Percentiles rank a stretch among this genome's conserved stretches.
phyloP scores from a whole-genome alignment of 2,113 vertebrate genomes.

The Amphiprion ocellaris region DNA sequence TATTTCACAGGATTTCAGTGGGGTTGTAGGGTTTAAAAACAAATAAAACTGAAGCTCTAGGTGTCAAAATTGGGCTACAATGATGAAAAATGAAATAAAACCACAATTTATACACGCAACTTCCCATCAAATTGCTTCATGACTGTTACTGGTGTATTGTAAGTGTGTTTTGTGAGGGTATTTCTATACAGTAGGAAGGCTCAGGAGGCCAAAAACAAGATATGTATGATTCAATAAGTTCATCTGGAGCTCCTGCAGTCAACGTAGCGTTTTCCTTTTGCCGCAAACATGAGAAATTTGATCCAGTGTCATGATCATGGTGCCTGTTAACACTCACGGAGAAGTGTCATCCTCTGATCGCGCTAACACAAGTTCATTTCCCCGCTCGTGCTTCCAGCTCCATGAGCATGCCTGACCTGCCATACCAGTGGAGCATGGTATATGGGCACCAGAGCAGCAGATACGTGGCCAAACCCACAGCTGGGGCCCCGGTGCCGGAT shows the following conservation, averaged over 20 bases:
- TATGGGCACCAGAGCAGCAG: slow-evolving; percentile 62
- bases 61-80: too few relatives aligned
- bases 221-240: background rate
- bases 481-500: slow-evolving; percentile 52
- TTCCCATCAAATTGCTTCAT: too few relatives aligned
- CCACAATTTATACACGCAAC: too few relatives aligned
- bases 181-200: too few relatives aligned
- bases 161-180: too few relatives aligned
- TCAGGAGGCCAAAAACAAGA: background rate
- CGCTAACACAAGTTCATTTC: slow-evolving; percentile 45
- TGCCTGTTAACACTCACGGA: slow-evolving; percentile 33
- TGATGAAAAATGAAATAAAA: too few relatives aligned
- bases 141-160: too few relatives aligned
- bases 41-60: too few relatives aligned
- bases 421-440: slow-evolving; percentile 60
- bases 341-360: slow-evolving; percentile 36
- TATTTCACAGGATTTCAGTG: too few relatives aligned
- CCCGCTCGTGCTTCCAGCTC: slow-evolving; percentile 41
- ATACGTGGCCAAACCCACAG: slow-evolving; percentile 53
- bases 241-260: background rate
- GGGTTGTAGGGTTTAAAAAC: too few relatives aligned
- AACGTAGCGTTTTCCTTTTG: background rate
- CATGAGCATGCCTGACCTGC: slow-evolving; percentile 59
- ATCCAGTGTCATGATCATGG: slow-evolving; percentile 48
- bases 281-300: slow-evolving; percentile 20